phyloP scores from a whole-genome alignment of 2,888 invertebrate species.

The Nesidiocoris tenuis region DNA sequence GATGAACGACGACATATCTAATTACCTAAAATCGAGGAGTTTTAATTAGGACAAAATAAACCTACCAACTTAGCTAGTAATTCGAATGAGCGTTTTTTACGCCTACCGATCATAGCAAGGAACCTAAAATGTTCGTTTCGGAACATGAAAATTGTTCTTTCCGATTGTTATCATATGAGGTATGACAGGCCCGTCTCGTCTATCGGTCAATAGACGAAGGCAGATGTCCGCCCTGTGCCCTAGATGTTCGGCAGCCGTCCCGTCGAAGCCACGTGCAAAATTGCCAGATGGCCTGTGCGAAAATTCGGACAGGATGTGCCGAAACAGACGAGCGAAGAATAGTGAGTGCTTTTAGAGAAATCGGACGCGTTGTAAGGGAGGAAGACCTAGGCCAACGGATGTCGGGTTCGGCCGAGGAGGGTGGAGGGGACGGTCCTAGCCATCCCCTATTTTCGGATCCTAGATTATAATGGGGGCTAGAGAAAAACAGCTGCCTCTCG shows the following conservation, averaged over 20 bases:
- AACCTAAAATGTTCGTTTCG: too few relatives aligned
- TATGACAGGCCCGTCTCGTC: too few relatives aligned
- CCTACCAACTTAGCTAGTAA: too few relatives aligned
- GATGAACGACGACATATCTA: too few relatives aligned
- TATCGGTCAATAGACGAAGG: not conserved
- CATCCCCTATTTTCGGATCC: not conserved
- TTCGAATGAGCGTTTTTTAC: too few relatives aligned
- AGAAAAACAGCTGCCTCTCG: constrained; percentile 18
- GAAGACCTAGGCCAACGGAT: constrained; percentile 33
- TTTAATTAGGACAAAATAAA: too few relatives aligned
- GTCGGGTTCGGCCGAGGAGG: constrained; percentile 8
- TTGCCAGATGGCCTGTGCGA: not conserved
- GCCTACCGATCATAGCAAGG: too few relatives aligned
- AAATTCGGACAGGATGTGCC: not conserved
- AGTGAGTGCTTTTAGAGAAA: not conserved
- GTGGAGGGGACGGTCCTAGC: not conserved
- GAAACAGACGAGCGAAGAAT: not conserved
- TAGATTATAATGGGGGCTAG: constrained; percentile 23
- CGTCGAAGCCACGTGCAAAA: not conserved
- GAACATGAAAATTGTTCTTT: too few relatives aligned
- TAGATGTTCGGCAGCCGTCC: not conserved
- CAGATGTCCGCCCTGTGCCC: not conserved
- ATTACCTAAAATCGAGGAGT: too few relatives aligned
- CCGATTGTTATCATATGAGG: too few relatives aligned
- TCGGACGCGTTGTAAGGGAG: too few relatives aligned